Evolutionary conservation across 2,113 vertebrate genomes (phyloP).

Genomic region (Scolopax mira): DNA sequence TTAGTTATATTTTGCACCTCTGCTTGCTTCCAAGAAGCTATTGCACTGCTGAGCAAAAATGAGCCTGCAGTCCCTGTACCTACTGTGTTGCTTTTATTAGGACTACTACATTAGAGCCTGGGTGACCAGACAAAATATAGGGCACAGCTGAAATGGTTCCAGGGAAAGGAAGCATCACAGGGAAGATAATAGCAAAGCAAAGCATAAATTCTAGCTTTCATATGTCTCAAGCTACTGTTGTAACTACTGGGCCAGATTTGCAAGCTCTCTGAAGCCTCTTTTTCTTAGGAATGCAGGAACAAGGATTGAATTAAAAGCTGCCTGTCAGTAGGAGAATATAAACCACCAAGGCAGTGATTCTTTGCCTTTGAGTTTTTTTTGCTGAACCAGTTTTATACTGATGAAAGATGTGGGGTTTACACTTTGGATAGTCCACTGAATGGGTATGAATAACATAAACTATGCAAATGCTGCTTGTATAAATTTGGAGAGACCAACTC

Average conservation of each 20-base stretch:
- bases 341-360: not conserved
- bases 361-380: fast-evolving
- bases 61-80: conserved; percentile 19
- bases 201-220: not conserved
- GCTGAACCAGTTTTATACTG: not conserved
- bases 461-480: not conserved
- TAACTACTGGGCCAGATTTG: not conserved
- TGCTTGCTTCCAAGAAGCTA: conserved; percentile 40
- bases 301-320: not conserved
- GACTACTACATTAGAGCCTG: conserved; percentile 12
- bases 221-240: not conserved
- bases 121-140: conserved; percentile 43
- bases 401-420: not conserved
- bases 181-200: not conserved
- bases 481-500: not conserved
- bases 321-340: not conserved
- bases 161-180: not conserved
- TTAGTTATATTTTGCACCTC: conserved; percentile 53
- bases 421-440: not conserved
- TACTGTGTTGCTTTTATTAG: conserved; percentile 60
- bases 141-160: conserved; percentile 13
- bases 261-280: not conserved
- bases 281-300: not conserved
- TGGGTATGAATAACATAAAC: not conserved
- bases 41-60: conserved; percentile 47